These are phyloP conservation scores for Coranthus polyacanthus DNA, from an alignment of 2,797 vertebrate species.

Conservation along the genomic window DNA sequence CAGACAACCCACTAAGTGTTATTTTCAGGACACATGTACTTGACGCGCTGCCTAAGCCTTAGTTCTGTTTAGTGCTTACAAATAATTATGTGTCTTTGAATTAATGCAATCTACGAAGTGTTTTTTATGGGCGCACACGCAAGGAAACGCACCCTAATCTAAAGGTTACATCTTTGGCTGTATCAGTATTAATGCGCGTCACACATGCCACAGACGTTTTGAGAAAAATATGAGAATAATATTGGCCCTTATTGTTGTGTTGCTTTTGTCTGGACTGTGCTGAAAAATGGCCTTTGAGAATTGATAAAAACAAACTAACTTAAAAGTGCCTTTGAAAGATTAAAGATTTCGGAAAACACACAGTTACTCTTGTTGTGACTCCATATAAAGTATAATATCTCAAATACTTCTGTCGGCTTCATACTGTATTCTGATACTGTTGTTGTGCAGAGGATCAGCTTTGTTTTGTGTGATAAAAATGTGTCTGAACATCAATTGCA, in stretches of 20 bases:
- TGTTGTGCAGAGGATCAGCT: constrained; percentile 21
- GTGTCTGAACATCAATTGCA: constrained; percentile 53
- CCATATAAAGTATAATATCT: constrained; percentile 51
- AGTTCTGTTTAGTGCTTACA: too few species aligned
- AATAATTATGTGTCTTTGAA: too few species aligned
- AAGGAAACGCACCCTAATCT: too few species aligned
- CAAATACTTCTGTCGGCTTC: constrained; percentile 39
- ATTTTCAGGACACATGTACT: not conserved
- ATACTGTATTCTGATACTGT: constrained; percentile 30
- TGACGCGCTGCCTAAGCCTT: too few species aligned
- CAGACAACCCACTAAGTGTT: not conserved
- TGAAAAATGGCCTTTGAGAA: not conserved
- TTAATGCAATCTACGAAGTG: too few species aligned
- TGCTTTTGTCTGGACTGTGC: too few species aligned
- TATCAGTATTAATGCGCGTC: too few species aligned
- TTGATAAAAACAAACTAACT: constrained; percentile 25
- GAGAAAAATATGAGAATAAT: too few species aligned
- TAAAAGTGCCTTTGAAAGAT: constrained; percentile 42
- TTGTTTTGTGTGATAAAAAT: constrained; percentile 48
- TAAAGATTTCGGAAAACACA: constrained; percentile 15
- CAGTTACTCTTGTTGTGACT: constrained; percentile 39
- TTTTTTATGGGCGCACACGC: too few species aligned
- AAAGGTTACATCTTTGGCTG: too few species aligned
- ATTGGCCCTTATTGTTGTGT: too few species aligned
- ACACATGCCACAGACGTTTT: too few species aligned